These are phyloP conservation scores for Druceiella hillmani DNA, from an alignment of 2,888 invertebrate species.

Conservation along the genomic window DNA sequence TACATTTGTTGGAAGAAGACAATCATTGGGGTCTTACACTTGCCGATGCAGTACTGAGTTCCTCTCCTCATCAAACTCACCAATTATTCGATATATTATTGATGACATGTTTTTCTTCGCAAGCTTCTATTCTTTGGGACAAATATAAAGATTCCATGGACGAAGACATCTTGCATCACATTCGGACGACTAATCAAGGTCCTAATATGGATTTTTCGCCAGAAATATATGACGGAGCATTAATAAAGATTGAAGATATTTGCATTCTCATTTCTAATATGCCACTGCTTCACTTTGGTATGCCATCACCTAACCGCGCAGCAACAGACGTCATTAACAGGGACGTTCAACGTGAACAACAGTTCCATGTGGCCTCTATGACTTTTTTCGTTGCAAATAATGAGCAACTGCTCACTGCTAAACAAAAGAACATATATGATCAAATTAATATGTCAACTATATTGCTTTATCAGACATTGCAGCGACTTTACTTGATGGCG, in stretches of 20 bases:
- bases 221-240: too few relatives aligned
- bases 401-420: neutral
- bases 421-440: too few relatives aligned
- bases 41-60: too few relatives aligned
- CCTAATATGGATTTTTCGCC: too few relatives aligned
- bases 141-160: neutral
- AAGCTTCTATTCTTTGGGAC: constrained; percentile 1
- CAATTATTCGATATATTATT: neutral
- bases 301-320: constrained; percentile 14
- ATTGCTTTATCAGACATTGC: too few relatives aligned
- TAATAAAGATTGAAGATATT: neutral
- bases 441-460: too few relatives aligned
- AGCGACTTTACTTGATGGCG: too few relatives aligned
- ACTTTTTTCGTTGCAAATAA: constrained; percentile 10
- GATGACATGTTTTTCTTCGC: neutral
- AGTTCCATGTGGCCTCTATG: constrained; percentile 8
- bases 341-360: constrained; percentile 8
- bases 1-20: too few relatives aligned
- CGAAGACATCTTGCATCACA: constrained; percentile 1
- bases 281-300: constrained; percentile 6
- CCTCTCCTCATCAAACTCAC: too few relatives aligned
- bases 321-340: constrained; percentile 8
- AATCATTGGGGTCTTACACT: too few relatives aligned
- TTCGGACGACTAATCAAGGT: neutral
- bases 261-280: neutral